Evolutionary conservation across 2,797 vertebrate genomes (phyloP).

Genomic region (Danio tinwini): DNA sequence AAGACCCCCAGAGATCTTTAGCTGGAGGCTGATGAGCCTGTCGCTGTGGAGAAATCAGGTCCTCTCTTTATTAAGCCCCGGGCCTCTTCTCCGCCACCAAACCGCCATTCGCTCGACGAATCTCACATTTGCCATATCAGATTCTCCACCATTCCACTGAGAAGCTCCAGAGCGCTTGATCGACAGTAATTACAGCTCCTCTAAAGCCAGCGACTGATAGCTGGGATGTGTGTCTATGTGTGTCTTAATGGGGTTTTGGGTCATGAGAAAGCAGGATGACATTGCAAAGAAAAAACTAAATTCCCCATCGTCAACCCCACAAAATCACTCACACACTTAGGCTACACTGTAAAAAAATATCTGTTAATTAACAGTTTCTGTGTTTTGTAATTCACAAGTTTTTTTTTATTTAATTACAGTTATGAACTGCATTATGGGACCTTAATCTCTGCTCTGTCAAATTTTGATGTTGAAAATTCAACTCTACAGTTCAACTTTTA

Average conservation of each 20-base stretch:
- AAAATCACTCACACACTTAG: constrained; percentile 62
- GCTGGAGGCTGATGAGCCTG: constrained; percentile 67
- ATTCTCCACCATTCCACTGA: constrained; percentile 72
- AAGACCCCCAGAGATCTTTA: constrained; percentile 68
- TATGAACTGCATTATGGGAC: no score
- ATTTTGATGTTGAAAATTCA: no score
- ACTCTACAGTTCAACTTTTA: no score
- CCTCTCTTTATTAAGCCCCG: constrained; percentile 66
- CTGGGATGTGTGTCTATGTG: constrained; percentile 55
- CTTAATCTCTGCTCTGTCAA: no score
- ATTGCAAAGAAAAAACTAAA: constrained; percentile 29
- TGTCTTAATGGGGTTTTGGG: constrained; percentile 72
- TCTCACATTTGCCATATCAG: constrained; percentile 73
- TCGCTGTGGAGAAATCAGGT: constrained; percentile 74
- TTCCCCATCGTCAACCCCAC: background rate
- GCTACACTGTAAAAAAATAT: background rate
- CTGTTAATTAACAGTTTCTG: no score
- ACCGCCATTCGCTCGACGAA: constrained; percentile 62
- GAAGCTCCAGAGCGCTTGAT: constrained; percentile 73
- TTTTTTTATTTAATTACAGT: no score
- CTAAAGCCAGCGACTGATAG: constrained; percentile 65
- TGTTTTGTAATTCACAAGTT: no score
- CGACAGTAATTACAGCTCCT: constrained; percentile 75
- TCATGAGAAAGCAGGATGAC: constrained; percentile 78
- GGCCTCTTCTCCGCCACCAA: constrained; percentile 54